Evolutionary conservation across 2,888 invertebrate species (phyloP), one percentile per base, ranked within the genome.

Genomic region (Eustalomyia histrio): DNA sequence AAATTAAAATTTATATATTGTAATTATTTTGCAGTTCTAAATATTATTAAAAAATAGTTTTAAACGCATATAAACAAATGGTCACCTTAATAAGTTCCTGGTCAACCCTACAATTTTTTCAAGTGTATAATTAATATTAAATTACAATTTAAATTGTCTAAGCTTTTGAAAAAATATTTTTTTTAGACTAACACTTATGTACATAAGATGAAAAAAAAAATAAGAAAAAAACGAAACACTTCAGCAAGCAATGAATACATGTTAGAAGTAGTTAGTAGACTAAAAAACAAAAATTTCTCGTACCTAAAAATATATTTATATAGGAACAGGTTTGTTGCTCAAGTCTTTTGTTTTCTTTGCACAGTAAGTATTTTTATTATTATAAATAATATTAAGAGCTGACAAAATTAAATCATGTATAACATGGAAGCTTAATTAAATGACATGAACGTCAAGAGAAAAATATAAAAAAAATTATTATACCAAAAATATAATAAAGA

Each of bases 241-340:
- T 35, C n/a, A 61, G 14, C 57, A 60, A 60, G 65, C 58, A 65
- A 60, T 60, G 29, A 61, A 67, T 55, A 61, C 17, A 35, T 67
- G 33, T 68, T 39, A 68, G 61, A 75, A 68, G 55, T 43, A 43
- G 16, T 43, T 43, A 43, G 16, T 43, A 29, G 64, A 18, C 57
- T 10, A 12, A 39, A 65, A n/a, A 57, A 57, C 39, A 55, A 35
- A 55, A 10, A 57, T n/a, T 10, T 6, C 7, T 43, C 52, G 18
- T 21, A 43, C n/a, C 18, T 43, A 2, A 6, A 55, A 63, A 50
- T 9, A 43, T 61, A 8, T 53, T 17, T 57, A 39, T 35, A 21
- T n/a, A 33, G 57, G 16, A 71, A 82, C 82, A 60, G 63, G 82
- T 82, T 82, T 79, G 71, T 75, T 60, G 75, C 82, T 76, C 63